phyloP scores from a whole-genome alignment of 2,797 vertebrate species.

The Acomys russatus region DNA sequence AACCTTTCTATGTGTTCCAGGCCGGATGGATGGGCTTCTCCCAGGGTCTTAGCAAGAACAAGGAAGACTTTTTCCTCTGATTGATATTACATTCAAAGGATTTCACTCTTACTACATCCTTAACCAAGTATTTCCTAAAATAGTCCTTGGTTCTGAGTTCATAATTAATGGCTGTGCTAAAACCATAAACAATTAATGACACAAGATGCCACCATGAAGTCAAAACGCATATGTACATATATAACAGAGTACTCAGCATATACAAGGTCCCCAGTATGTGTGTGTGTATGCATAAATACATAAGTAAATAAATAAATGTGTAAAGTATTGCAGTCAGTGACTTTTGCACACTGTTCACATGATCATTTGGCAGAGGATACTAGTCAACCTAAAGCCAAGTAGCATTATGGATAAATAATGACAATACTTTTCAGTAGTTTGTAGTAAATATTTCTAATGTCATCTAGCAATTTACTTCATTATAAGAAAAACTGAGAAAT shows the following conservation, averaged over 20 bases:
- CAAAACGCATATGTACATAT: neutral
- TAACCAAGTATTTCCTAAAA: neutral
- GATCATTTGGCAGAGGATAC: neutral
- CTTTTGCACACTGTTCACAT: neutral
- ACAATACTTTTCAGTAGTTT: neutral
- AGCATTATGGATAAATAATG: neutral
- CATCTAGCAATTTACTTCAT: conserved; percentile 42
- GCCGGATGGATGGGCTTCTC: neutral
- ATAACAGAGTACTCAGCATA: neutral
- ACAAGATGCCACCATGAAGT: neutral
- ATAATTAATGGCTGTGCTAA: neutral
- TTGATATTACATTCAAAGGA: neutral
- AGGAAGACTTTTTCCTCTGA: neutral
- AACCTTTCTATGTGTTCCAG: neutral
- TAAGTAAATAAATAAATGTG: neutral
- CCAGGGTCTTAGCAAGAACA: neutral
- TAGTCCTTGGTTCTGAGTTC: neutral
- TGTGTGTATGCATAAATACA: neutral
- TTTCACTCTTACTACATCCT: neutral
- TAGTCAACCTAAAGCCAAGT: neutral
- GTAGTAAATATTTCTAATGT: neutral
- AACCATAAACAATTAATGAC: neutral
- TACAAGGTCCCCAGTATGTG: too few relatives aligned
- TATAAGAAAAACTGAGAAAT: conserved; percentile 33
- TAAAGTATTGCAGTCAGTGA: neutral